These are phyloP conservation scores for Mimachlamys varia DNA, from an alignment of 2,888 invertebrate genomes.

Conservation along the genomic window DNA sequence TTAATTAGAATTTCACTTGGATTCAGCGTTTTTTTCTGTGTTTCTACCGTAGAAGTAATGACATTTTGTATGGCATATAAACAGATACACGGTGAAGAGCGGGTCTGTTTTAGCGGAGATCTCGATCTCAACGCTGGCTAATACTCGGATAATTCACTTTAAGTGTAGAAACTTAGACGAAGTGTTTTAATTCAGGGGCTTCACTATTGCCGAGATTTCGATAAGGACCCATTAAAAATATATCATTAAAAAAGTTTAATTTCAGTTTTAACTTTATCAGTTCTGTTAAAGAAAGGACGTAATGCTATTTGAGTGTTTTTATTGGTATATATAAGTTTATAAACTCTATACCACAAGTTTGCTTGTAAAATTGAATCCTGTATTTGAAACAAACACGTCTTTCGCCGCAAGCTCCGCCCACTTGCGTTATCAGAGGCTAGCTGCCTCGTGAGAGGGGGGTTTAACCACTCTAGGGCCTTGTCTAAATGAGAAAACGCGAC, in stretches of 20 bases:
- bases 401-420: neutral
- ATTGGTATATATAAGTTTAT: neutral
- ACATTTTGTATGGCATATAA: neutral
- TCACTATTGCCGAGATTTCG: neutral
- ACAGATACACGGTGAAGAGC: neutral
- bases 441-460: neutral
- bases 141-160: neutral
- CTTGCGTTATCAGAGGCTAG: conserved; percentile 4
- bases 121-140: neutral
- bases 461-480: conserved; percentile 2
- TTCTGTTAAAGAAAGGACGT: neutral
- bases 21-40: neutral
- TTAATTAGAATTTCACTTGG: conserved; percentile 11
- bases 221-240: neutral
- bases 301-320: neutral
- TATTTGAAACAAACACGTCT: conserved; percentile 34
- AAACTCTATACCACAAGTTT: neutral
- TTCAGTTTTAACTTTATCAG: conserved; percentile 2
- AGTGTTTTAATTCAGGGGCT: neutral
- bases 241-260: neutral
- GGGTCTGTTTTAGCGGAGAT: neutral
- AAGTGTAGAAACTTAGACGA: conserved; percentile 2
- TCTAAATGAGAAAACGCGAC: conserved; percentile 34
- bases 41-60: neutral
- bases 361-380: neutral